Percentiles rank a stretch among this genome's conserved stretches.
phyloP scores from a whole-genome alignment of 2,888 invertebrate species.

The Thereva nobilitata region DNA sequence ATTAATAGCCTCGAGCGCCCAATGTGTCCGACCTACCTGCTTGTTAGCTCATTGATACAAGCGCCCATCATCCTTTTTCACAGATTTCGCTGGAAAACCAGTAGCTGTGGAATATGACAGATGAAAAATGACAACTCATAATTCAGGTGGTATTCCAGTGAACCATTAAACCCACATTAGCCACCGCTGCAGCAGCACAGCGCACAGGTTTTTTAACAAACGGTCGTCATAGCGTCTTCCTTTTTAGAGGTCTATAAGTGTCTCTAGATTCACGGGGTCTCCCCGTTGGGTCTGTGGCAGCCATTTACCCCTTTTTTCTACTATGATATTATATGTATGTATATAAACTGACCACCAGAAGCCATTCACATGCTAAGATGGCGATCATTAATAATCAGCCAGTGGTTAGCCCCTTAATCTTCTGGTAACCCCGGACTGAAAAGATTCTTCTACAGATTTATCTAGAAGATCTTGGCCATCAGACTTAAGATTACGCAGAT shows the following conservation, averaged over 20 bases:
- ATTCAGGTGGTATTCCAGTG: conserved; percentile 41
- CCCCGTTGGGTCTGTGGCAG: not conserved
- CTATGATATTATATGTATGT: too few species aligned
- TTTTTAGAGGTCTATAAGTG: conserved; percentile 29
- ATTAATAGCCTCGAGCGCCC: conserved; percentile 33
- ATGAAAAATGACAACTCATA: conserved; percentile 50
- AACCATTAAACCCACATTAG: conserved; percentile 37
- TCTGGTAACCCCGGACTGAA: conserved; percentile 20
- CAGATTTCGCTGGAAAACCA: conserved; percentile 47
- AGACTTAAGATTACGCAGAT: conserved; percentile 37
- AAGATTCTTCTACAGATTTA: conserved; percentile 31
- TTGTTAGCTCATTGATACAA: conserved; percentile 29
- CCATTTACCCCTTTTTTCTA: too few species aligned
- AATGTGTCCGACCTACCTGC: conserved; percentile 38
- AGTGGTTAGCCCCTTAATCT: conserved; percentile 30
- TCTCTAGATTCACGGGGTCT: conserved; percentile 14
- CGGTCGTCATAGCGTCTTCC: conserved; percentile 41
- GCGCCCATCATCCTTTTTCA: conserved; percentile 27
- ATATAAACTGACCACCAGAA: not conserved
- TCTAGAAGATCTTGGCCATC: conserved; percentile 40
- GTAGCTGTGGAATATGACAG: conserved; percentile 49
- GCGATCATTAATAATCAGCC: conserved; percentile 37
- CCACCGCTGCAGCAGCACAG: conserved; percentile 29
- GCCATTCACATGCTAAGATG: conserved; percentile 29
- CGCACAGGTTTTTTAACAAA: conserved; percentile 12